Base-by-base conservation (phyloP, 2,888 invertebrate species). In the Harpalus rufipes region DNA sequence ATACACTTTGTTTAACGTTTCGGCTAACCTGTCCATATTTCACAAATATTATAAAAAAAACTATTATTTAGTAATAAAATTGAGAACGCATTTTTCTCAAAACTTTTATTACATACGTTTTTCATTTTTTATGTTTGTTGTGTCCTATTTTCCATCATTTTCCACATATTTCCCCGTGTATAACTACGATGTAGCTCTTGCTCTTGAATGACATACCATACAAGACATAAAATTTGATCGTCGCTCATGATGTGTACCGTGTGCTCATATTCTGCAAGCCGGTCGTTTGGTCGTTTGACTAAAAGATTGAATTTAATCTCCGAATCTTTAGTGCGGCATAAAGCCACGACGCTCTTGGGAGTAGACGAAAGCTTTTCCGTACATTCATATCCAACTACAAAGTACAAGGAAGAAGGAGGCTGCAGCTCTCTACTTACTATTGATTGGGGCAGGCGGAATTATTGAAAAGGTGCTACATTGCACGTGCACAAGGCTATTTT, bases 301-400 rank as follows among this genome's bases (percentile, higher is more conserved):
- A 74, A 74, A 74, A 74, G 72, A 74, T 74, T 74, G 72, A 74
- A 74, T 74, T 74, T 74, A 74, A 74, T 74, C 72, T 74, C 44
- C 14, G 72, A 74, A 74, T 74, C 72, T 74, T 74, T 74, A 74
- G 44, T 74, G 72, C 44, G 44, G 72, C 12, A 74, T 74, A 74
- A 74, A 74, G 72, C 72, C 44, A 21, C 72, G 18, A 14, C 32
- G 32, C 32, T 32, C 32, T 32, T 32, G 32, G 32, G 32, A 32
- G 44, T 14, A 68, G 63, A 12, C 16, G 16, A 74, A 74, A 74
- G 72, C 72, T 74, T 74, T 74, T 74, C 72, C 41, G 44, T 44
- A 74, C 72, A 74, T 74, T 74, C 72, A 74, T 74, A 74, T 74
- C 7, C 16, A 7, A 10, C 63, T 63, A 63, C 18, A 12, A 63